Evolutionary conservation across 2,888 invertebrate genomes (phyloP), one percentile per base, ranked within the genome.

Genomic region (Polia nebulosa): DNA sequence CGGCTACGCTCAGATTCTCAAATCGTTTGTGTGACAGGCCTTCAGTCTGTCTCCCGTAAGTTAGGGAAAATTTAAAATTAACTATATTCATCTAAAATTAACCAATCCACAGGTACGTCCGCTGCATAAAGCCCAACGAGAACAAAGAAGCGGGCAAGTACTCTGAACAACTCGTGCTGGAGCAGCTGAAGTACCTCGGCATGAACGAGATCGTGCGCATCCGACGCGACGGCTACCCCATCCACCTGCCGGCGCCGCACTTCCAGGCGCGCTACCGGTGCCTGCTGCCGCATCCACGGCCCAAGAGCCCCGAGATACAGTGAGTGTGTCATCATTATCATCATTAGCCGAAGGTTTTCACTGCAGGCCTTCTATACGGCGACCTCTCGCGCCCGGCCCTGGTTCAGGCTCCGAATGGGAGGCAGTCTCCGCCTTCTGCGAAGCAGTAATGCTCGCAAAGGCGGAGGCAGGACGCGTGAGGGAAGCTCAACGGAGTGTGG

Each of bases 161-260:
- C 92, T 97, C 97, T 89, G 97, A 97, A 68, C 96, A 97, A 64
- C 95, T 99, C 68, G 99, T 99, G 2, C 94, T 98, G 82, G 98
- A 98, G 87, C 99, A 99, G 92, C 95, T 99, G 58, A 97, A 97
- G 86, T 99, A 99, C 94, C 96, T 99, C 73, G 99, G 99, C 72
- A 99, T 99, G 98, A 96, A 98, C 90, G 99, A 99, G 91, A 99
- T 99, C 80, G 99, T 99, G 83, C 96, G 98, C 76, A 99, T 99
- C 78, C 96, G 99, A 7, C 97, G 98, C 85, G 98, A 99, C 91
- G 99, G 99, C 5, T 99, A 97, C 92, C 99, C 99, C 0, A 97
- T 98, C 79, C 99, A 99, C 88, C 96, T 98, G 92, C 96, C 97
- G 32, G 97, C 98, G 87, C 96, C 96, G 63, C 97, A 97, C 82